phyloP scores from a whole-genome alignment of 2,888 invertebrate species.

The Heliconius cydno region DNA sequence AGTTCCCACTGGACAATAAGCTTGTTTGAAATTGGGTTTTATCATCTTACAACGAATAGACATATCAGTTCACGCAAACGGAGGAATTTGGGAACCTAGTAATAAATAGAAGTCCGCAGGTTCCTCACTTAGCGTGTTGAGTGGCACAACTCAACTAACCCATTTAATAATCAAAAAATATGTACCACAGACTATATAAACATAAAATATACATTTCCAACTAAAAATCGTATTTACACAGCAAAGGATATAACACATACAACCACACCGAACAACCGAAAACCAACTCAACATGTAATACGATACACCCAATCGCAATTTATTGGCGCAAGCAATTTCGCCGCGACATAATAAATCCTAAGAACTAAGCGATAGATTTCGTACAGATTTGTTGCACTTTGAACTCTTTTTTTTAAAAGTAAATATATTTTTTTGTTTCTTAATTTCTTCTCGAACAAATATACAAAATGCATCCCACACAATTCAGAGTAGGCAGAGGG shows the following conservation, averaged over 20 bases:
- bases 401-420: background rate
- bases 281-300: slow-evolving; percentile 56
- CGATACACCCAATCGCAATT: slow-evolving; percentile 75
- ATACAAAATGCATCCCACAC: no score
- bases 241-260: slow-evolving; percentile 8
- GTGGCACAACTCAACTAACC: background rate
- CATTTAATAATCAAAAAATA: background rate
- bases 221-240: slow-evolving; percentile 12
- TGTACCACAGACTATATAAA: background rate
- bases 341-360: slow-evolving; percentile 69
- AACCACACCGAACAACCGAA: slow-evolving; percentile 19
- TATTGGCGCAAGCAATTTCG: slow-evolving; percentile 73
- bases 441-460: background rate
- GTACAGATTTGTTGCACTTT: slow-evolving; percentile 55
- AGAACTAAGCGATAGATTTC: slow-evolving; percentile 68
- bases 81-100: no score
- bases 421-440: background rate
- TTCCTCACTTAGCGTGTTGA: background rate
- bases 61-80: no score
- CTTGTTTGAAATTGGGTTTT: no score
- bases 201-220: background rate
- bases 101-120: no score
- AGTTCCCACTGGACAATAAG: no score
- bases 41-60: no score
- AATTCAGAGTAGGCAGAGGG: no score